Evolutionary conservation across 2,888 invertebrate species (phyloP).

Genomic region (Lasiommata megera): DNA sequence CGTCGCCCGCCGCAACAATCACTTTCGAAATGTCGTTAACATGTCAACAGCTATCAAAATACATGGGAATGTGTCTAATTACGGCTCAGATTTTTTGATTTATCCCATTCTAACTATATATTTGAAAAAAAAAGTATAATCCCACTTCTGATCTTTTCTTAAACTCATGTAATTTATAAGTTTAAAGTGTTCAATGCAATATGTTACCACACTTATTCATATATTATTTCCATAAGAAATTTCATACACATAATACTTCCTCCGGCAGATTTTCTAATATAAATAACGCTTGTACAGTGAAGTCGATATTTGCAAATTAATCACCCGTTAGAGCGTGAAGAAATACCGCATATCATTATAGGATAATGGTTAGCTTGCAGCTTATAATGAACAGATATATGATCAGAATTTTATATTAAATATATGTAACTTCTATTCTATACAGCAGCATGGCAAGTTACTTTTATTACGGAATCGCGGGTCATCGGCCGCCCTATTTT

Average conservation of each 20-base stretch:
- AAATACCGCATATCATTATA: neutral
- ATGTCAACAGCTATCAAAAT: constrained; percentile 72
- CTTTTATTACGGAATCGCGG: constrained; percentile 45
- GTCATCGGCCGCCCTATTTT: constrained; percentile 69
- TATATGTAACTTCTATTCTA: neutral
- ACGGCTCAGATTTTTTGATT: neutral
- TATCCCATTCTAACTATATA: neutral
- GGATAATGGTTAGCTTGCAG: neutral
- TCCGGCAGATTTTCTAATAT: neutral
- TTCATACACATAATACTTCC: neutral
- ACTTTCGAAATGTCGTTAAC: constrained; percentile 69
- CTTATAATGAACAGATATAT: neutral
- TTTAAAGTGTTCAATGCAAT: no score
- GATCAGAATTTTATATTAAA: neutral
- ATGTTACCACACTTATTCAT: no score
- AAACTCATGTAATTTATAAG: no score
- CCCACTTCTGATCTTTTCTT: neutral
- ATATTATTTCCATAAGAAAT: neutral
- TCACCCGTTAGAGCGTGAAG: neutral
- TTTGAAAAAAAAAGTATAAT: neutral
- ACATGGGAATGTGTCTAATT: neutral
- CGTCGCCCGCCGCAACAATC: constrained; percentile 64
- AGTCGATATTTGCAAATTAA: neutral
- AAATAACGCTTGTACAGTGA: neutral
- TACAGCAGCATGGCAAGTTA: neutral